A percentile compares a stretch with the other conserved stretches of the same genome.
Conservation (phyloP, 1,140 invertebrate genomes). For the Lepidotrigona ventralis region DNA sequence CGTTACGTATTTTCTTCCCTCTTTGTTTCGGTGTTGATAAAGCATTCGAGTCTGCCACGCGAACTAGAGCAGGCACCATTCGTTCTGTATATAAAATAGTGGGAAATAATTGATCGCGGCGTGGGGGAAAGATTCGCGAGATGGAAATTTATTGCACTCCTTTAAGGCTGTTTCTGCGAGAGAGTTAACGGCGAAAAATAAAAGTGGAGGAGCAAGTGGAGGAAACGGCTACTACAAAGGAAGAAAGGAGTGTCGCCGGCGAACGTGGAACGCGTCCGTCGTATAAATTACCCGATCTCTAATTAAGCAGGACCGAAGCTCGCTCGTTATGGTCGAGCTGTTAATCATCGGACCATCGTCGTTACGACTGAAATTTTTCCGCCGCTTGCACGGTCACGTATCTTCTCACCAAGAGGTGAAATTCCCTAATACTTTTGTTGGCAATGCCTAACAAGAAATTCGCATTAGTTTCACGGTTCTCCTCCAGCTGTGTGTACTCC, state of each 20-base stretch:
- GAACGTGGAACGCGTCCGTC: slow-evolving; percentile 45
- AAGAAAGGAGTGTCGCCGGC: slow-evolving; percentile 23
- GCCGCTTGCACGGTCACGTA: slow-evolving; percentile 39
- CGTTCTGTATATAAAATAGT: neutral
- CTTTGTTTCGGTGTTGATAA: neutral
- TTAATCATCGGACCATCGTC: slow-evolving; percentile 55
- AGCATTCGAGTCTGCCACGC: neutral
- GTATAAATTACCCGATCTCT: slow-evolving; percentile 64
- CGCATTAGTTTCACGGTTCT: neutral
- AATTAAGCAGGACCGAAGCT: slow-evolving; percentile 60
- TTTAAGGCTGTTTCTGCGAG: slow-evolving; percentile 10
- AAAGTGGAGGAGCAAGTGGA: neutral
- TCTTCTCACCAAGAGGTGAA: neutral
- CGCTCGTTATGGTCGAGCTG: slow-evolving; percentile 54
- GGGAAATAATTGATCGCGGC: slow-evolving; percentile 18
- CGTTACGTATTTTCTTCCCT: neutral
- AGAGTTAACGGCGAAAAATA: slow-evolving; percentile 53
- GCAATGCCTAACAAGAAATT: neutral
- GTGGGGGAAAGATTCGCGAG: neutral
- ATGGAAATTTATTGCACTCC: slow-evolving; percentile 35
- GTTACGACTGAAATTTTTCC: slow-evolving; percentile 50
- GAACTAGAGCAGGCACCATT: neutral
- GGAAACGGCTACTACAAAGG: neutral
- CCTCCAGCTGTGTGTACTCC: too few species aligned
- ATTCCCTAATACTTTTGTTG: neutral